Evolutionary conservation across 2,113 vertebrate genomes (phyloP).

Genomic region (Hemibagrus wyckioides): DNA sequence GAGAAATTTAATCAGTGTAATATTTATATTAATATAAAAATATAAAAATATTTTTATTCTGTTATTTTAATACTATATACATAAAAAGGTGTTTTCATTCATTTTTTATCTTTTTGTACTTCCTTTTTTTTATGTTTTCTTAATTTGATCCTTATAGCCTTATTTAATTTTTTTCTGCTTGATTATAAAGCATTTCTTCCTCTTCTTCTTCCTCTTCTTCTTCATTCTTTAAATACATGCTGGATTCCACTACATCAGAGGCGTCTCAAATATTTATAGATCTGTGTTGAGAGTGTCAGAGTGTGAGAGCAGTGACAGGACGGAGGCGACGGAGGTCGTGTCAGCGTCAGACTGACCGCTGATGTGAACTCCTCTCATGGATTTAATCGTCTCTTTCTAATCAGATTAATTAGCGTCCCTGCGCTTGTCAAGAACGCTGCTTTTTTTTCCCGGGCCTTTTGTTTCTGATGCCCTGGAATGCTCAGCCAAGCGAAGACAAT

Average conservation of each 20-base stretch:
- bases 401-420: slow-evolving; percentile 71
- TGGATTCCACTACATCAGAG: background rate
- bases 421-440: slow-evolving; percentile 57
- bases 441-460: slow-evolving; percentile 30
- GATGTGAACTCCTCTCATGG: slow-evolving; percentile 61
- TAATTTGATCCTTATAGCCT: no score
- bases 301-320: background rate
- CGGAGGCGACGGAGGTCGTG: background rate
- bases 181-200: background rate
- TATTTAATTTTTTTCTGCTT: background rate
- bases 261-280: no score
- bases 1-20: no score
- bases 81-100: no score
- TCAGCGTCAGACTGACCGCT: slow-evolving; percentile 1
- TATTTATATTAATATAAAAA: no score
- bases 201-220: background rate
- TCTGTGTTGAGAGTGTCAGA: background rate
- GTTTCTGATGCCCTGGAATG: slow-evolving; percentile 40
- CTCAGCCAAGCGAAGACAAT: slow-evolving; percentile 40
- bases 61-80: no score
- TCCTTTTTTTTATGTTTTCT: no score
- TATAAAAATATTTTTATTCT: no score
- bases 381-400: slow-evolving; percentile 71
- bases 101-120: no score
- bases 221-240: background rate